Evolutionary conservation across 2,888 invertebrate species (phyloP).

Genomic region (Troides helena): DNA sequence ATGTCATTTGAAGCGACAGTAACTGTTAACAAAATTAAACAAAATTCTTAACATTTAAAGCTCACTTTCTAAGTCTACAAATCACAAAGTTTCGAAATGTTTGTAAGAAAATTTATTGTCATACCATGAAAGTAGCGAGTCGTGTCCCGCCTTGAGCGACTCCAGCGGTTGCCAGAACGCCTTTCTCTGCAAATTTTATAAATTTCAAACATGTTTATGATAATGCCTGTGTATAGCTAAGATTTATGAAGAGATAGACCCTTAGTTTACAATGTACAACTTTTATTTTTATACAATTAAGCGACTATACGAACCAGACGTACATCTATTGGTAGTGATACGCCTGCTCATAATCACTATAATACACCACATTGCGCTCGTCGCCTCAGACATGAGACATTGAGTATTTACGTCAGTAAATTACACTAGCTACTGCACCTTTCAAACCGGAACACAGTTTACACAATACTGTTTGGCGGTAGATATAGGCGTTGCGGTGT

Average conservation of each 20-base stretch:
- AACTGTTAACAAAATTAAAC: not conserved
- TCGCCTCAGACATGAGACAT: too few species aligned
- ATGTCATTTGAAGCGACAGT: not conserved
- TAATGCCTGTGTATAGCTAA: conserved; percentile 16
- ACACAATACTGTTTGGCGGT: too few species aligned
- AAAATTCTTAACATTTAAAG: not conserved
- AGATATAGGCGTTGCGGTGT: too few species aligned
- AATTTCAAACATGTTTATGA: conserved; percentile 26
- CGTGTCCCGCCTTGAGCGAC: conserved; percentile 27
- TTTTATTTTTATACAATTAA: not conserved
- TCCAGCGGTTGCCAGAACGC: conserved; percentile 16
- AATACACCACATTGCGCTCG: too few species aligned
- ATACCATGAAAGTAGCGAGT: conserved; percentile 17
- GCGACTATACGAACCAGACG: too few species aligned
- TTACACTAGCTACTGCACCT: too few species aligned
- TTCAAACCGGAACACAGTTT: too few species aligned
- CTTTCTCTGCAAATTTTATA: conserved; percentile 27
- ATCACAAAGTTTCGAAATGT: conserved; percentile 19
- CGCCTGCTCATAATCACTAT: too few species aligned
- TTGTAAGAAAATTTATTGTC: conserved; percentile 20
- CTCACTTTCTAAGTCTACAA: conserved; percentile 16
- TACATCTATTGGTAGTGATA: too few species aligned
- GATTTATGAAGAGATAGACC: conserved; percentile 19
- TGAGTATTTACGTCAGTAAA: too few species aligned
- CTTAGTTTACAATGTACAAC: not conserved